Conservation (phyloP, 2,797 vertebrate species). For the Thaleichthys pacificus region DNA sequence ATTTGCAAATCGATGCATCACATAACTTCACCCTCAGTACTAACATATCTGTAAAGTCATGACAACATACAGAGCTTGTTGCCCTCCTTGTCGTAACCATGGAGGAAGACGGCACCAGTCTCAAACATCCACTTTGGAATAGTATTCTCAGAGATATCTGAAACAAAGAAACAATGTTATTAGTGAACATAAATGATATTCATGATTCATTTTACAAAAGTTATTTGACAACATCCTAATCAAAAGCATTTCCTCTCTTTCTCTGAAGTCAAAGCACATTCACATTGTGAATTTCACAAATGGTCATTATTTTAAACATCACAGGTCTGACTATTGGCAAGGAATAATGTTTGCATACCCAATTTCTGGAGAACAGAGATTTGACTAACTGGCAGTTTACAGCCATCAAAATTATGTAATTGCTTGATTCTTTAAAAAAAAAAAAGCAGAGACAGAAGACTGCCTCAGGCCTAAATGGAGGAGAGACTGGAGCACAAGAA, state of each 20-base stretch:
- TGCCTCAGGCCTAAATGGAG: constrained; percentile 42
- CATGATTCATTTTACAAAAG: neutral
- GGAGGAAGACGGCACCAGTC: constrained; percentile 87
- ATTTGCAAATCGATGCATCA: neutral
- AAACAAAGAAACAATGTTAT: constrained; percentile 49
- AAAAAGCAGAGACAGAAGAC: constrained; percentile 28
- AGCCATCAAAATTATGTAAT: constrained; percentile 35
- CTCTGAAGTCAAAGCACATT: too few relatives aligned
- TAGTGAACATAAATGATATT: neutral
- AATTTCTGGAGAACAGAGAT: constrained; percentile 44
- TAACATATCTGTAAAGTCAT: neutral
- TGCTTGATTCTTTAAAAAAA: constrained; percentile 25
- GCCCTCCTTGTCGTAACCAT: constrained; percentile 97
- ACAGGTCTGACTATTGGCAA: neutral
- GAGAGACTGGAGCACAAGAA: constrained; percentile 31
- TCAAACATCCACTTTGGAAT: constrained; percentile 93
- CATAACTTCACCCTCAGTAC: neutral
- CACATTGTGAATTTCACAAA: neutral
- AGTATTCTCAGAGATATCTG: constrained; percentile 88
- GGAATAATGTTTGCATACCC: constrained; percentile 32
- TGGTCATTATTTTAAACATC: neutral
- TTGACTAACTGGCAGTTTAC: constrained; percentile 43
- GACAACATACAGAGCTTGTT: constrained; percentile 91
- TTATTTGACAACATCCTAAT: neutral
- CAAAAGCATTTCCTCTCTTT: neutral